Evolutionary conservation across 1,140 invertebrate species (phyloP).

Genomic region (Augochlora pura): DNA sequence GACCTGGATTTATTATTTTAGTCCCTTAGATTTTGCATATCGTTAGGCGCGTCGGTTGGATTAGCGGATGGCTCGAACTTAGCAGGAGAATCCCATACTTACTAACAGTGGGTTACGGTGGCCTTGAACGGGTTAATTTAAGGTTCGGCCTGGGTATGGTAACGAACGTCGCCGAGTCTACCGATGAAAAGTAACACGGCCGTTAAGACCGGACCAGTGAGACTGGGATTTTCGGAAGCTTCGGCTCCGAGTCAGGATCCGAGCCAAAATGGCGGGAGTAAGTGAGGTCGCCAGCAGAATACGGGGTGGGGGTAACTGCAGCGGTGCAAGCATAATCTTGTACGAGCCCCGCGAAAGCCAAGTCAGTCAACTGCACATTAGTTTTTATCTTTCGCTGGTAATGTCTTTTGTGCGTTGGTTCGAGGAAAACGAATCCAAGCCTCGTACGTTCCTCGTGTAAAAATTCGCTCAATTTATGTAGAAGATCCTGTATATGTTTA

Average conservation of each 20-base stretch:
- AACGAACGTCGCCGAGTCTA: neutral
- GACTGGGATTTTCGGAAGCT: neutral
- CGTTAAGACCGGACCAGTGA: neutral
- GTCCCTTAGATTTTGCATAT: too few species aligned
- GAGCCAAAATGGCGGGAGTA: conserved; percentile 1
- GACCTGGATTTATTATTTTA: too few species aligned
- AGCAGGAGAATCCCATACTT: neutral
- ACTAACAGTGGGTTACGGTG: neutral
- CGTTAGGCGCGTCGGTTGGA: too few species aligned
- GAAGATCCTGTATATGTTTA: too few species aligned
- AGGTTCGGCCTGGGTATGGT: neutral
- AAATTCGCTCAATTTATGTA: too few species aligned
- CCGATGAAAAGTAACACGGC: neutral
- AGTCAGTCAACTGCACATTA: neutral
- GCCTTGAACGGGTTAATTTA: neutral
- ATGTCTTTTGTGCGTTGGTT: too few species aligned
- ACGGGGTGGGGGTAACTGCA: neutral
- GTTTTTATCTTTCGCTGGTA: too few species aligned
- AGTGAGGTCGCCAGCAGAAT: neutral
- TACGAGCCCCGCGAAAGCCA: neutral
- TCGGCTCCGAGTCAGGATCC: neutral
- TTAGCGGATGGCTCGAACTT: neutral
- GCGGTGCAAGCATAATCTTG: neutral
- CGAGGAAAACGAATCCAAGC: too few species aligned
- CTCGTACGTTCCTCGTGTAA: too few species aligned